A percentile compares a stretch with the other conserved stretches of the same genome.
Conservation (phyloP, 2,113 vertebrate genomes). For the western clawed frog (Xenopus tropicalis) region UCB_Xtro_10.0 CM004444.2:118487501-118488000, state of each 20-base stretch:
- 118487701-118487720: slow-evolving; percentile 40
- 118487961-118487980: too few relatives aligned
- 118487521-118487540: slow-evolving; percentile 18
- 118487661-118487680: slow-evolving; percentile 16
- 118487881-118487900: not conserved
- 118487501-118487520: slow-evolving; percentile 46
- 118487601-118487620: slow-evolving; percentile 9
- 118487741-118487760: slow-evolving; percentile 6
- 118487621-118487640: not conserved
- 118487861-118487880: not conserved
- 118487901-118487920: too few relatives aligned
- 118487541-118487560: not conserved
- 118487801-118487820: not conserved
- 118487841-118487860: slow-evolving; percentile 13
- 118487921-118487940: too few relatives aligned
- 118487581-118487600: not conserved
- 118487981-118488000: too few relatives aligned
- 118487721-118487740: slow-evolving; percentile 20
- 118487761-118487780: not conserved
- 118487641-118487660: slow-evolving; percentile 2
- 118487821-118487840: slow-evolving; percentile 38
- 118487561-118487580: not conserved
- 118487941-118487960: too few relatives aligned
- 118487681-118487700: slow-evolving; percentile 26
- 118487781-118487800: slow-evolving; percentile 21